Conservation (phyloP, 2,797 vertebrate genomes). For the Pygocentrus nattereri region DNA sequence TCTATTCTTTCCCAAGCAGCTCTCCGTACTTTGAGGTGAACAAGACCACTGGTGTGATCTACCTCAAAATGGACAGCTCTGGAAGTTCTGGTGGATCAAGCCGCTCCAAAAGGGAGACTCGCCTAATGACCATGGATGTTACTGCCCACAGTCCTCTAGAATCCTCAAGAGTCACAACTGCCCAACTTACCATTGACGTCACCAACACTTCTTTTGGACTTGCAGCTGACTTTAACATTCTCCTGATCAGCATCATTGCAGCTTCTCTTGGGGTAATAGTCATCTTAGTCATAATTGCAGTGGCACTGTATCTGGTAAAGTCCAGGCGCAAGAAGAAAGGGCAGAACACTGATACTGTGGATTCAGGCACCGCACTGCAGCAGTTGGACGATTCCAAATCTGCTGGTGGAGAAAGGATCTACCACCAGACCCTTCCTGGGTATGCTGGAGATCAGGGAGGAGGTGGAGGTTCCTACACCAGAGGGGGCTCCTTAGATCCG, state of each 20-base stretch:
- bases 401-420: slow-evolving; percentile 84
- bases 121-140: slow-evolving; percentile 89
- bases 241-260: slow-evolving; percentile 90
- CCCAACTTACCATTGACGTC: slow-evolving; percentile 88
- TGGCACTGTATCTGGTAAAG: slow-evolving; percentile 89
- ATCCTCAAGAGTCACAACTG: slow-evolving; percentile 83
- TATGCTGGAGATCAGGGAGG: slow-evolving; percentile 82
- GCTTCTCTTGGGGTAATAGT: slow-evolving; percentile 91
- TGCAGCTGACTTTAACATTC: slow-evolving; percentile 87
- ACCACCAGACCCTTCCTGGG: slow-evolving; percentile 93
- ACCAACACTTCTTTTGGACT: slow-evolving; percentile 93
- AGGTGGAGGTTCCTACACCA: slow-evolving; percentile 83
- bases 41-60: slow-evolving; percentile 89
- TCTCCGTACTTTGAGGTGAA: slow-evolving; percentile 94
- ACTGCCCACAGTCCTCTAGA: slow-evolving; percentile 90
- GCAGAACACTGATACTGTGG: slow-evolving; percentile 70
- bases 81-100: slow-evolving; percentile 73
- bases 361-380: slow-evolving; percentile 86
- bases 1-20: slow-evolving; percentile 85
- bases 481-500: slow-evolving; percentile 95
- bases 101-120: slow-evolving; percentile 84
- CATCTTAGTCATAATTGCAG: slow-evolving; percentile 90
- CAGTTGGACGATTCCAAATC: slow-evolving; percentile 86
- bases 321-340: slow-evolving; percentile 83
- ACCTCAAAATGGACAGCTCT: slow-evolving; percentile 88